phyloP scores from a whole-genome alignment of 1,140 invertebrate species.

The Saxidomus purpurata region DNA sequence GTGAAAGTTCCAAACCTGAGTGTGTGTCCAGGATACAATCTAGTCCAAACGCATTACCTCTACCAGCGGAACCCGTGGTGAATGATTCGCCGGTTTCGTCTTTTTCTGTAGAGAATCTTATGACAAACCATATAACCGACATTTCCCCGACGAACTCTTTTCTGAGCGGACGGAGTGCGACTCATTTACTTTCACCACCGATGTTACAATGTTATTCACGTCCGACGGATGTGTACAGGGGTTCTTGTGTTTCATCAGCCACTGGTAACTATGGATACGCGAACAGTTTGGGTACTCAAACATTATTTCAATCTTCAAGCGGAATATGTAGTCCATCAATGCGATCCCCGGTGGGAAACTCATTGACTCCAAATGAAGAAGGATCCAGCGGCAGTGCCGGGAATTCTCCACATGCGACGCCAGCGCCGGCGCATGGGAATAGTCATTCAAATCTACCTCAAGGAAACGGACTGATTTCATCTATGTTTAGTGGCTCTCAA shows the following conservation, averaged over 20 bases:
- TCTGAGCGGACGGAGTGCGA: conserved; percentile 67
- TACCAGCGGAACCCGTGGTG: conserved; percentile 77
- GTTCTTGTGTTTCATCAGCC: conserved; percentile 67
- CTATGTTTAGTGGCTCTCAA: conserved; percentile 79
- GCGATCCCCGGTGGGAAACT: conserved; percentile 12
- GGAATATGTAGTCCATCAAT: conserved; percentile 38
- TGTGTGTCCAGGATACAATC: conserved; percentile 49
- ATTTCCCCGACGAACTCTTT: conserved; percentile 74
- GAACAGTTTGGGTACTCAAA: conserved; percentile 64
- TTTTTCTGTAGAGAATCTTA: conserved; percentile 84
- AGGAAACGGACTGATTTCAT: conserved; percentile 75
- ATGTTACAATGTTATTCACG: conserved; percentile 76
- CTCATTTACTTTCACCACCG: conserved; percentile 77
- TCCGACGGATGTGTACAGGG: conserved; percentile 79
- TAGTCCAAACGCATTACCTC: conserved; percentile 72
- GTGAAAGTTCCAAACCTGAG: conserved; percentile 10
- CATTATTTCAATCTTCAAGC: conserved; percentile 65
- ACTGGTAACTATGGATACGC: conserved; percentile 63
- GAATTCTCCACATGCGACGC: conserved; percentile 73
- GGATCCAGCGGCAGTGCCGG: conserved; percentile 66
- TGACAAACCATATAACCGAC: conserved; percentile 76
- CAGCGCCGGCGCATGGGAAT: conserved; percentile 68
- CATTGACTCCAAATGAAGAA: conserved; percentile 43
- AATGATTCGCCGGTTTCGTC: conserved; percentile 76
- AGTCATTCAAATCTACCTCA: conserved; percentile 69